Percentiles rank a stretch among this genome's conserved stretches.
phyloP scores from a whole-genome alignment of 2,797 vertebrate species.

The Paedocypris micromegethes region DNA sequence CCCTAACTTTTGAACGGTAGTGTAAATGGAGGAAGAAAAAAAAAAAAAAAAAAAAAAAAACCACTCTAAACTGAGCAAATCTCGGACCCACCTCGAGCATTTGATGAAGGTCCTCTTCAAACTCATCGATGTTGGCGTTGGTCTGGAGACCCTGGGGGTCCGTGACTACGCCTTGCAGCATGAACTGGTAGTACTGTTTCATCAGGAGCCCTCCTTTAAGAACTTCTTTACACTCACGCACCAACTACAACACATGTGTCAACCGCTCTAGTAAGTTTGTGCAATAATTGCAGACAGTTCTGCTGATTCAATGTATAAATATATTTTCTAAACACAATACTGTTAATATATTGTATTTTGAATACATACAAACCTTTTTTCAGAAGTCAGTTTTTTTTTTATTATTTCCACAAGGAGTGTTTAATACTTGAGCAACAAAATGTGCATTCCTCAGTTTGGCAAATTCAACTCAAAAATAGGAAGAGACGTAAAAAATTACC shows the following conservation, averaged over 20 bases:
- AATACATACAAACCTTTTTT: no score
- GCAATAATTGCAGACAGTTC: not conserved
- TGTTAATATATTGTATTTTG: no score
- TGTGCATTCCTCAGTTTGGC: no score
- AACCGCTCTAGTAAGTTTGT: not conserved
- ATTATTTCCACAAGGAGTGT: no score
- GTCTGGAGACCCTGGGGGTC: slow-evolving; percentile 75
- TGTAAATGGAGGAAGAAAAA: not conserved
- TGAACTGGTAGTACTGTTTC: slow-evolving; percentile 99
- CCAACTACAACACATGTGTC: slow-evolving; percentile 75
- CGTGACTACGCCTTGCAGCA: slow-evolving; percentile 83
- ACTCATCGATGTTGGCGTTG: slow-evolving; percentile 91
- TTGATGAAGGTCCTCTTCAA: slow-evolving; percentile 96
- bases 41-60: not conserved
- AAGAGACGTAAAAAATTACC: no score
- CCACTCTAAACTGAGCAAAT: not conserved
- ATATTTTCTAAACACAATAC: no score
- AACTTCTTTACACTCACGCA: slow-evolving; percentile 96
- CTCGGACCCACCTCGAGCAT: slow-evolving; percentile 85
- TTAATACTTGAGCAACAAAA: no score
- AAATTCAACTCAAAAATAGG: no score
- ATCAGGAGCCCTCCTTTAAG: slow-evolving; percentile 95
- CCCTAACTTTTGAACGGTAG: not conserved
- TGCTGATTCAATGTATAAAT: not conserved
- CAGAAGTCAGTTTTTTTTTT: no score